Base-by-base conservation (phyloP, 2,888 invertebrate species). In the Acholoe squamosa region DNA sequence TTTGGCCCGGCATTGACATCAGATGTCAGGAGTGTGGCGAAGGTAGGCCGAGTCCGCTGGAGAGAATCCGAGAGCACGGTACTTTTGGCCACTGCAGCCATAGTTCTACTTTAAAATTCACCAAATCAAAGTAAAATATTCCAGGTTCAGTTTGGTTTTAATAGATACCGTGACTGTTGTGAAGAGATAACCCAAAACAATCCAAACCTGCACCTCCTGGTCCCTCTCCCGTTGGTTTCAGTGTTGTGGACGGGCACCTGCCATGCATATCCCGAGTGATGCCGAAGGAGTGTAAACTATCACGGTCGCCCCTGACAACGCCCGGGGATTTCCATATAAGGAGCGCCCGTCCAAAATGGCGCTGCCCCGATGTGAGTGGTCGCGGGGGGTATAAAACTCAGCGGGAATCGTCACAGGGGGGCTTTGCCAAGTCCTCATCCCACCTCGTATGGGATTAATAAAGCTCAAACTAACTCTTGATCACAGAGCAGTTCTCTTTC, bases 1-100 rank as follows among this genome's bases (percentile, higher is more conserved):
- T 94, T 94, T 0, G 93, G 93, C 0, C 94, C 94, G 67, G 94
- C 93, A 92, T 94, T 94, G 3, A 93, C 93, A 92, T 95, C 95
- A 61, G 93, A 93, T 84, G 91, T 91, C 67, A 94, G 89, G 90
- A 94, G 94, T 14, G 94, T 94, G 31, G 91, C 90, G 89, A 94
- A 94, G 88, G 93, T 91, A 7, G 95, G 95, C 84, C 95, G 92
- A 0, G 94, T 94, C 91, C 92, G 94, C 88, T 93, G 93, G 22
- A 92, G 92, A 7, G 95, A 95, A 91, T 95, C 95, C 34, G 95
- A 93, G 51, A 95, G 92, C 52, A 92, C 91, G 1, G 77, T 16
- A 10, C 61, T 33, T 52, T 61, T 34, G n/a, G 90, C 80, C 43
- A 88, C 89, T n/a, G 77, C 89, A 22, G 90, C 90, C 91, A 91